phyloP scores from a whole-genome alignment of 2,797 vertebrate genomes.

The Schizothorax lantsangensis region DNA sequence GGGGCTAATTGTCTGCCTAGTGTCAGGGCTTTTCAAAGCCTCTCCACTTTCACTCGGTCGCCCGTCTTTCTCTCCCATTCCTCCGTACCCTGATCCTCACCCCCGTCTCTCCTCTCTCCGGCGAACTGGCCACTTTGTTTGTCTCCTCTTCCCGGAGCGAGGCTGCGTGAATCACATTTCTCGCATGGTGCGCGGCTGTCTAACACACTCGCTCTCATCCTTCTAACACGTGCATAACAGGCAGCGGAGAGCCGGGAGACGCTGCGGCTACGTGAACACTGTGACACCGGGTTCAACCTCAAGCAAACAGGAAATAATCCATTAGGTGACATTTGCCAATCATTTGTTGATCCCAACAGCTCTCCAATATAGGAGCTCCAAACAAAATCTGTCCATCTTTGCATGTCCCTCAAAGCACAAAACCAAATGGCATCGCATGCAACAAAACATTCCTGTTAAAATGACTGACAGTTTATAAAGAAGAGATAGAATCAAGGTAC shows the following conservation, averaged over 20 bases:
- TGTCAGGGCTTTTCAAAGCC: constrained; percentile 81
- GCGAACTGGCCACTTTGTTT: constrained; percentile 57
- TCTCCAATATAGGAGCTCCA: neutral
- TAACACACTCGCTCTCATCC: constrained; percentile 68
- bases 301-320: constrained; percentile 48
- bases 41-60: constrained; percentile 66
- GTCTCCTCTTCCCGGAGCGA: constrained; percentile 53
- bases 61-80: constrained; percentile 14
- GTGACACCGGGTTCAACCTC: constrained; percentile 52
- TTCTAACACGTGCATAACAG: constrained; percentile 67
- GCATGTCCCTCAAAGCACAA: neutral
- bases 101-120: constrained; percentile 59
- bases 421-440: constrained; percentile 6
- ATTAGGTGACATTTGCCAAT: constrained; percentile 39
- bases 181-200: constrained; percentile 32
- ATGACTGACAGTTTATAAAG: constrained; percentile 33
- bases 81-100: constrained; percentile 53
- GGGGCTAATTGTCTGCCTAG: constrained; percentile 83
- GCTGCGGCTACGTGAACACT: constrained; percentile 38
- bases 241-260: constrained; percentile 21
- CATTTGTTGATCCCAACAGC: constrained; percentile 30
- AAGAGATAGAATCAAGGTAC: constrained; percentile 58
- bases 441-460: constrained; percentile 29
- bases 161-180: constrained; percentile 38
- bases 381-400: neutral